A percentile compares a stretch with the other conserved stretches of the same genome.
Evolutionary conservation across 1,140 invertebrate species (phyloP).

Genomic region (Gryllus bimaculatus): DNA sequence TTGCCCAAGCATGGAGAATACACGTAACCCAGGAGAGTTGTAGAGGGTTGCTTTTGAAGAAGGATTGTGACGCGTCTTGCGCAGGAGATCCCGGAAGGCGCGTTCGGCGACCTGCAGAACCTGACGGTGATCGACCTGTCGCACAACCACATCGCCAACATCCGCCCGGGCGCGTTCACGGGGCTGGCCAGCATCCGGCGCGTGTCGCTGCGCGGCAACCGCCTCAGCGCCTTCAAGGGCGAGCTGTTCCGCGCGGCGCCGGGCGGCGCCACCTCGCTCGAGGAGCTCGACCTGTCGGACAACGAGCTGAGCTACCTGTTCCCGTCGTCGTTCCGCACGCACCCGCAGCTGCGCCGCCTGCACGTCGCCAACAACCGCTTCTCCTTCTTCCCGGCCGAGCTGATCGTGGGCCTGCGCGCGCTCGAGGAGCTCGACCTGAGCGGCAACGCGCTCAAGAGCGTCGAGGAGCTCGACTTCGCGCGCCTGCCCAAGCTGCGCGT

Average conservation of each 20-base stretch:
- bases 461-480: constrained; percentile 77
- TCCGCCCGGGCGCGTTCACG: constrained; percentile 56
- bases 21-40: too few relatives aligned
- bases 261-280: constrained; percentile 42
- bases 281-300: constrained; percentile 60
- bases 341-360: constrained; percentile 59
- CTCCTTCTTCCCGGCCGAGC: constrained; percentile 69
- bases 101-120: constrained; percentile 62
- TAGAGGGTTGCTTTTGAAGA: too few relatives aligned
- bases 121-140: constrained; percentile 61
- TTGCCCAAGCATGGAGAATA: too few relatives aligned
- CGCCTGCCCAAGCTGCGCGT: constrained; percentile 58
- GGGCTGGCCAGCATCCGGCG: constrained; percentile 57
- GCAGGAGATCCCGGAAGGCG: constrained; percentile 54
- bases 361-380: constrained; percentile 64
- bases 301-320: constrained; percentile 71
- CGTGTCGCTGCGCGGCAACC: constrained; percentile 58
- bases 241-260: constrained; percentile 55
- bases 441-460: constrained; percentile 59
- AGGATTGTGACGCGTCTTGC: background rate
- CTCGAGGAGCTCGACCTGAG: constrained; percentile 66
- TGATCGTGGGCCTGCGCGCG: constrained; percentile 62
- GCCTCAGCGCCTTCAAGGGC: constrained; percentile 64
- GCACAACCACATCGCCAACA: constrained; percentile 63
- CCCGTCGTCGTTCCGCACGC: constrained; percentile 71